phyloP scores from a whole-genome alignment of 2,797 vertebrate species.

The Sarcoramphus papa region DNA sequence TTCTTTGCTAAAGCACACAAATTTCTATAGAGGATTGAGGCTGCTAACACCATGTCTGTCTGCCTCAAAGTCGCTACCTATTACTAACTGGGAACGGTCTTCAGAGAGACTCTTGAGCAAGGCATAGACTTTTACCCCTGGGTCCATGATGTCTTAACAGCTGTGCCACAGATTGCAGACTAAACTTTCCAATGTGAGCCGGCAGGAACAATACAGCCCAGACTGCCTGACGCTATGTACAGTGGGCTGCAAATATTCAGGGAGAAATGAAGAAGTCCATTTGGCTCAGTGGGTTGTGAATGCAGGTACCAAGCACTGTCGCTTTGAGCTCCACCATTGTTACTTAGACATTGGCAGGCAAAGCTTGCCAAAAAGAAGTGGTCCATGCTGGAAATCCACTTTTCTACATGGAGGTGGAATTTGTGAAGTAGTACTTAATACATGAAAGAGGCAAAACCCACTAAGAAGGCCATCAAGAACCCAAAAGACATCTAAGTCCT shows the following conservation, averaged over 20 bases:
- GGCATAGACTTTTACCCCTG: background rate
- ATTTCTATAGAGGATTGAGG: background rate
- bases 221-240: background rate
- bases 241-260: background rate
- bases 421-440: background rate
- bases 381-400: background rate
- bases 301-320: accelerated
- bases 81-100: background rate
- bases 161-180: background rate
- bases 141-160: background rate
- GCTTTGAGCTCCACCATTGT: background rate
- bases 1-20: background rate
- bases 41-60: background rate
- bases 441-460: background rate
- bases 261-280: background rate
- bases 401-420: background rate
- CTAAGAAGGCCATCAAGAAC: background rate
- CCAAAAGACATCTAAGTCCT: background rate
- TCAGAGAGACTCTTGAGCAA: background rate
- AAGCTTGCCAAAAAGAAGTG: background rate
- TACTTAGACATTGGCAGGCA: background rate
- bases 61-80: background rate
- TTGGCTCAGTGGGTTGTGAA: background rate
- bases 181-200: background rate
- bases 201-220: background rate